Base-by-base conservation (phyloP, 1,140 invertebrate species). In the Maconellicoccus hirsutus region DNA sequence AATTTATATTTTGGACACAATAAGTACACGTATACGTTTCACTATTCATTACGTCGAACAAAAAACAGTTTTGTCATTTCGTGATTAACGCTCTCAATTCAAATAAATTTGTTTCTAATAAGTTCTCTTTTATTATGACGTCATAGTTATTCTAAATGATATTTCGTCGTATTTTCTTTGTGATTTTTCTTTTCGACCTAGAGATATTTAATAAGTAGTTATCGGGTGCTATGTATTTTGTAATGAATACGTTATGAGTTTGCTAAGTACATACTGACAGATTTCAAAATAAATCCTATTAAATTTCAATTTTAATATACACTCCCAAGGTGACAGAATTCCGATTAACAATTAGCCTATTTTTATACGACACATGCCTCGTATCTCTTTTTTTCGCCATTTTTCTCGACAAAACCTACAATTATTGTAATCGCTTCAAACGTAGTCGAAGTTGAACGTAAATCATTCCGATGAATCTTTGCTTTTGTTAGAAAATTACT, bases 11-110 rank as follows among this genome's bases (percentile, higher is more conserved):
- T 33, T 33, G 29, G 29, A 33, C 29, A 33, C 29, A 33, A 33
- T 33, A 33, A 3, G 29, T 33, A 33, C 42, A 19, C 42, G 42
- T 52, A 52, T 52, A 14, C 42, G 42, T 52, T 52, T 52, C 42
- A 52, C 42, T 19, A 52, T 52, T 52, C 42, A 52, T 52, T 52
- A 52, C 6, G n/a, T 52, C 42, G 42, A 52, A 52, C n/a, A 19
- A 52, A 52, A 52, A 52, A 52, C 42, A 52, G 42, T 52, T 52
- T 52, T 52, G 42, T 52, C 42, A 52, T 52, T 52, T 52, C 42
- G 42, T 52, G 42, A 52, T 52, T 52, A 52, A 52, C 42, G n/a
- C 42, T 52, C 42, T 52, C 42, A 52, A 52, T 52, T 52, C 42
- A 52, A 52, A 52, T 19, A 52, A 52, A 52, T 52, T 52, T 19